Conservation (phyloP, 2,113 vertebrate species). For the Percopsis transmontana region DNA sequence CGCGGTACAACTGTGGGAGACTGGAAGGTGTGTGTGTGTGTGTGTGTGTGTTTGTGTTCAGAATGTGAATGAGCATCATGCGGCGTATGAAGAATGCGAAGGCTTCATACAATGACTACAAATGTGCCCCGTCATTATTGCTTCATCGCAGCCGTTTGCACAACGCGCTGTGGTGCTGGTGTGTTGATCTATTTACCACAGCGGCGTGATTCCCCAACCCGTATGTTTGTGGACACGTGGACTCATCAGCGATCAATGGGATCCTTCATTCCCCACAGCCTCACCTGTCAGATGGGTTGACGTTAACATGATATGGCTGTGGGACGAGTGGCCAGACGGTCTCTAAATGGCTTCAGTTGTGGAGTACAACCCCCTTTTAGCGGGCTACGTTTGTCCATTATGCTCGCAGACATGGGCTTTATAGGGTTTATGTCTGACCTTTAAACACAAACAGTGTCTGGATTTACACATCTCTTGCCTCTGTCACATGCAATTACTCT, state of each 20-base stretch:
- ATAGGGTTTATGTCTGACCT: conserved; percentile 52
- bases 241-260: conserved; percentile 39
- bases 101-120: conserved; percentile 63
- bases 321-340: conserved; percentile 20
- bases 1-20: conserved; percentile 24
- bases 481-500: conserved; percentile 45
- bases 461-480: conserved; percentile 34
- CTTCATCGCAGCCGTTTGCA: conserved; percentile 34
- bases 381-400: background rate
- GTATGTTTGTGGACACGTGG: conserved; percentile 6
- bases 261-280: conserved; percentile 20
- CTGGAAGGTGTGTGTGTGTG: background rate
- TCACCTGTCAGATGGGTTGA: conserved; percentile 50
- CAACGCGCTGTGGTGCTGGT: conserved; percentile 1
- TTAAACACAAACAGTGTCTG: conserved; percentile 52
- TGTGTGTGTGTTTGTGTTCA: conserved; percentile 32
- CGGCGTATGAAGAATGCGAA: conserved; percentile 40
- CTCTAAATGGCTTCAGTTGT: conserved; percentile 7
- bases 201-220: background rate
- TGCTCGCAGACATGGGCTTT: conserved; percentile 10
- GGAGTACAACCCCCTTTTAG: background rate
- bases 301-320: conserved; percentile 38
- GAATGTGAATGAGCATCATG: conserved; percentile 61
- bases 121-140: conserved; percentile 58
- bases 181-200: conserved; percentile 26